These are phyloP conservation scores for Ariolimax columbianus DNA, from an alignment of 2,888 invertebrate genomes.

Conservation along the genomic window DNA sequence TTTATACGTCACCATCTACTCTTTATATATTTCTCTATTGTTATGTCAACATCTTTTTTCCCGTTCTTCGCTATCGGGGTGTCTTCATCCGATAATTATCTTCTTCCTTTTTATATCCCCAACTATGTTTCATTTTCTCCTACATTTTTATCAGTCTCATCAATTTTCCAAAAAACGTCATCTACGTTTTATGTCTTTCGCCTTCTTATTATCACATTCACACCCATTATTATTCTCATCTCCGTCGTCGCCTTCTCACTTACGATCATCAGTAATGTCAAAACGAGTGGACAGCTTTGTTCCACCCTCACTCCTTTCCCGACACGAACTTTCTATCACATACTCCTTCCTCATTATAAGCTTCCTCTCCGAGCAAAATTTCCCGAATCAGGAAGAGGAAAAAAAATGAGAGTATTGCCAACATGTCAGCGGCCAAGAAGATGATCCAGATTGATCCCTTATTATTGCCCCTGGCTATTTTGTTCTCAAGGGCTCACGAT, in stretches of 20 bases:
- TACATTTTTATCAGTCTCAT: too few species aligned
- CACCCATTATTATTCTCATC: background rate
- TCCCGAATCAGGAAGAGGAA: constrained; percentile 2
- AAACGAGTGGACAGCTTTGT: background rate
- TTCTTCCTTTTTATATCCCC: too few species aligned
- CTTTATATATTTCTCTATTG: too few species aligned
- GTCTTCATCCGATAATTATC: too few species aligned
- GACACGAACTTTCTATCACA: constrained; percentile 12
- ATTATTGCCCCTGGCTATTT: constrained; percentile 47
- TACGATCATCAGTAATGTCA: background rate
- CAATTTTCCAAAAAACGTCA: too few species aligned
- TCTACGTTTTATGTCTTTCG: background rate
- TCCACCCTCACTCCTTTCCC: background rate
- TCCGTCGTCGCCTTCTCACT: constrained; percentile 4
- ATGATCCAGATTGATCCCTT: constrained; percentile 46
- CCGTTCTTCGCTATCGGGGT: too few species aligned
- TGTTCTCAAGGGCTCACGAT: constrained; percentile 27
- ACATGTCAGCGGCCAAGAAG: constrained; percentile 31
- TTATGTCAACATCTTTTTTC: too few species aligned
- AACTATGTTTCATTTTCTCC: too few species aligned
- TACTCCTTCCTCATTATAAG: background rate
- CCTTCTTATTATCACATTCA: background rate
- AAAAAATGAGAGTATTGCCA: constrained; percentile 36
- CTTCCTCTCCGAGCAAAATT: constrained; percentile 11
- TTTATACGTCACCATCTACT: too few species aligned